Evolutionary conservation across 2,888 invertebrate genomes (phyloP).

Genomic region (Drosophila merina): DNA sequence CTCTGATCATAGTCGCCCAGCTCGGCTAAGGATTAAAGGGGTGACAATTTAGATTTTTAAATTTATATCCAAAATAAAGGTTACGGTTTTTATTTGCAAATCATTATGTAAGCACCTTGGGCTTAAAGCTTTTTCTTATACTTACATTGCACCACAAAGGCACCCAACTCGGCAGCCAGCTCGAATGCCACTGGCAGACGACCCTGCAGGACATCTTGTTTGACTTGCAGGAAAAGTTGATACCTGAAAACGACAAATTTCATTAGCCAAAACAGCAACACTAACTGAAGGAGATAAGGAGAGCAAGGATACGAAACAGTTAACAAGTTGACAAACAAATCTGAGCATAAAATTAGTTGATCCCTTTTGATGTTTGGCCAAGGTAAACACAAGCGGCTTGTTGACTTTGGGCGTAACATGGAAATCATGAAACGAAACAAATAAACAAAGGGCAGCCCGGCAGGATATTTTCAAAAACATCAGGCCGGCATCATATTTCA

Average conservation of each 20-base stretch:
- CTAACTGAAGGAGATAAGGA: slow-evolving; percentile 2
- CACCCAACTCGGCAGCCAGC: slow-evolving; percentile 95
- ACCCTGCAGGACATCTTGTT: slow-evolving; percentile 97
- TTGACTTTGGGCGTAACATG: slow-evolving; percentile 54
- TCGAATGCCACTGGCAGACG: slow-evolving; percentile 96
- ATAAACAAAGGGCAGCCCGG: slow-evolving; percentile 17
- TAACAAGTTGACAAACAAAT: slow-evolving; percentile 67
- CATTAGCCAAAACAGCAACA: slow-evolving; percentile 52
- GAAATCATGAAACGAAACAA: slow-evolving; percentile 45
- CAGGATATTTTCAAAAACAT: slow-evolving; percentile 2
- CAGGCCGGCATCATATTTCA: slow-evolving; percentile 51
- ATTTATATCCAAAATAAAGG: background rate
- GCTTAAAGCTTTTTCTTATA: slow-evolving; percentile 62
- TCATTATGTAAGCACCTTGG: too few relatives aligned
- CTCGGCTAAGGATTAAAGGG: slow-evolving; percentile 89
- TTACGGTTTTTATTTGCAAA: background rate
- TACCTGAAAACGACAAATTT: slow-evolving; percentile 87
- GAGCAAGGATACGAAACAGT: slow-evolving; percentile 21
- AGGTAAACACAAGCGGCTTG: slow-evolving; percentile 55
- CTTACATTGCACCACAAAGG: slow-evolving; percentile 97
- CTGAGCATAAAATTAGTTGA: slow-evolving; percentile 61
- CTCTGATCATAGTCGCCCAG: slow-evolving; percentile 96
- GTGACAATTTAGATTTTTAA: background rate
- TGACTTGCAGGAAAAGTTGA: slow-evolving; percentile 98
- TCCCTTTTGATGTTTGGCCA: slow-evolving; percentile 62